These are phyloP conservation scores for Thereuonema tuberculata DNA, from an alignment of 1,140 invertebrate species.

Conservation along the genomic window DNA sequence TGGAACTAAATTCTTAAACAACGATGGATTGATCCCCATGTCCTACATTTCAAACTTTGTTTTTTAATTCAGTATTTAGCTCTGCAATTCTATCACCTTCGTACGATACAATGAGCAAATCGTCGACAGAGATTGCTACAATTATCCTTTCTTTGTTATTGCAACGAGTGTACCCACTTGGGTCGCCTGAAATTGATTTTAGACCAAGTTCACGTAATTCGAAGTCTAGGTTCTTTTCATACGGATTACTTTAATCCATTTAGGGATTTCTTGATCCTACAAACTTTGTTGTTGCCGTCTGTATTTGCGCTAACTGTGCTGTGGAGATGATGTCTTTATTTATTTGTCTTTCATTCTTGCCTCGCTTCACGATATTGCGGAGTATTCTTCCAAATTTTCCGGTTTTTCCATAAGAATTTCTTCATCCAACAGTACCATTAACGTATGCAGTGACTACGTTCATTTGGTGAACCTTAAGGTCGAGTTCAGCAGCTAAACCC, in stretches of 20 bases:
- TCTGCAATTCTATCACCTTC: slow-evolving; percentile 15
- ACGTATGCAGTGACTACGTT: slow-evolving; percentile 20
- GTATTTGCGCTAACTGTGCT: background rate
- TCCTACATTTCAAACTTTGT: slow-evolving; percentile 20
- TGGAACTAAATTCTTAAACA: slow-evolving; percentile 26
- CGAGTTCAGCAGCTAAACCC: slow-evolving; percentile 14
- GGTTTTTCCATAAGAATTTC: slow-evolving; percentile 20
- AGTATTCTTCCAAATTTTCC: slow-evolving; percentile 8
- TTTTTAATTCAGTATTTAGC: slow-evolving; percentile 16
- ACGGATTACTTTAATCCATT: slow-evolving; percentile 27
- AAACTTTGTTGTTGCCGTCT: background rate
- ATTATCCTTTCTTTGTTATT: background rate
- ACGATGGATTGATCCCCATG: slow-evolving; percentile 14
- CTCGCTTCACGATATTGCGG: background rate
- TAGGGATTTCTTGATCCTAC: slow-evolving; percentile 22
- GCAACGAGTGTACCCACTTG: no score
- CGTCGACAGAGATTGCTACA: slow-evolving; percentile 15
- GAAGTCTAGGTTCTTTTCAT: background rate
- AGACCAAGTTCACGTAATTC: no score
- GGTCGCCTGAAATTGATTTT: no score
- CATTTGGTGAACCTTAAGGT: slow-evolving; percentile 19
- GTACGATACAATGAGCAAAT: slow-evolving; percentile 9
- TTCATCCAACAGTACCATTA: slow-evolving; percentile 10
- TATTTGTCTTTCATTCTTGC: slow-evolving; percentile 10
- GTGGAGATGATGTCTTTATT: slow-evolving; percentile 8